Evolutionary conservation across 2,113 vertebrate species (phyloP), one percentile per base, ranked within the genome.

Genomic region (Daubentonia madagascariensis): DNA sequence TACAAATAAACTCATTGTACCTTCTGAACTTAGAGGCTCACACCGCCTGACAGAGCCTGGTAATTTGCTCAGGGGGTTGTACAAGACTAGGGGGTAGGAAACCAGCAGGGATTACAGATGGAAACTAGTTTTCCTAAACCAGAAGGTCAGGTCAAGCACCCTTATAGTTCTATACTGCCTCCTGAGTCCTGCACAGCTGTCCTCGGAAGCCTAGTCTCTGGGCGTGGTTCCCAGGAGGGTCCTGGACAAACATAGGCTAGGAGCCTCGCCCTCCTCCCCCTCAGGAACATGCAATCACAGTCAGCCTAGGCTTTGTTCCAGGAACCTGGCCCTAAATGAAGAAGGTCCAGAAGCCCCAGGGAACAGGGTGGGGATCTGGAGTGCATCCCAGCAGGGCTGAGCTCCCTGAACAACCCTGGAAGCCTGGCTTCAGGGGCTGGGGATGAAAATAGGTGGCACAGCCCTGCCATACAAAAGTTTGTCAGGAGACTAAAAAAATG

Each of bases 281-380:
- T 76, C 88, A 50, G 72, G 30, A 76, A 91, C 32, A 10, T 0
- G 11, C 70, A 94, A 88, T 97, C 80, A 30, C 73, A 86, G 2
- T 10, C 3, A 8, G 57, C 70, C 93, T 97, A 96, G 96, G 96
- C 94, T 78, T 83, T 73, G 50, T 20, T 96, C 96, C 90, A 95
- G 81, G 54, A 85, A 72, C 67, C 48, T 4, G 6, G 94, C 43
- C 83, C 90, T 81, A 79, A 40, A 83, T 48, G 89, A 70, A 92
- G 70, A 85, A 80, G 59, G 52, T 89, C n/a, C 95, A 97, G 96
- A 76, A 96, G 73, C 89, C 90, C 50, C 5, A 11, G 43, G 89
- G 89, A 95, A 65, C 13, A 93, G 89, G 95, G 93, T 30, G 59
- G 85, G 70, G 84, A 78, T 61, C 75, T 94, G 93, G 75, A 81